Evolutionary conservation across 2,113 vertebrate genomes (phyloP).

Genomic region (Plestiodon gilberti): DNA sequence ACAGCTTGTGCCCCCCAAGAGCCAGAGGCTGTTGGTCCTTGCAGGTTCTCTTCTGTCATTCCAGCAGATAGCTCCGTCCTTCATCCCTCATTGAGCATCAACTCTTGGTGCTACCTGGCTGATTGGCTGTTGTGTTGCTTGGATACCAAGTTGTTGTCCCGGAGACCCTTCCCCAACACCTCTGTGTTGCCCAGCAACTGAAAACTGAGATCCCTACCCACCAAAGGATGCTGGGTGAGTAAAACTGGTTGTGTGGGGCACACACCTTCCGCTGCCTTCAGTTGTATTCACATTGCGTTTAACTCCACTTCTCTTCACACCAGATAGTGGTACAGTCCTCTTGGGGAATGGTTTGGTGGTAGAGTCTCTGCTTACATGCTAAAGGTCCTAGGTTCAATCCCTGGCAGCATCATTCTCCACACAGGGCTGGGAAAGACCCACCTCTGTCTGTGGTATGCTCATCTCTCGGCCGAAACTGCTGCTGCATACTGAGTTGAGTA

Average conservation of each 20-base stretch:
- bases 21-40: neutral
- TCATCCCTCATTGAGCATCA: neutral
- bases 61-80: neutral
- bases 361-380: too few species aligned
- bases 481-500: too few species aligned
- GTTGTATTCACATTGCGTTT: neutral
- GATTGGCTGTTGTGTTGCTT: neutral
- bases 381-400: too few species aligned
- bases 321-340: neutral
- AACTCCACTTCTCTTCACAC: neutral
- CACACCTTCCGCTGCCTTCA: neutral
- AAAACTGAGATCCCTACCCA: neutral
- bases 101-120: neutral
- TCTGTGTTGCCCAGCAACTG: neutral
- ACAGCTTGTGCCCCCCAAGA: neutral
- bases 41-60: too few species aligned
- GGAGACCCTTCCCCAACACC: neutral
- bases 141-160: neutral
- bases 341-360: too few species aligned
- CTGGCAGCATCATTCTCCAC: too few species aligned
- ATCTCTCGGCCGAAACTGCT: too few species aligned
- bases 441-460: too few species aligned
- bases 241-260: too few species aligned
- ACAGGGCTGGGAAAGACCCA: too few species aligned
- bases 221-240: neutral